Percentiles rank a stretch among this genome's conserved stretches.
Conservation (phyloP, 2,888 invertebrate genomes). For the Ophion ellenae region DNA sequence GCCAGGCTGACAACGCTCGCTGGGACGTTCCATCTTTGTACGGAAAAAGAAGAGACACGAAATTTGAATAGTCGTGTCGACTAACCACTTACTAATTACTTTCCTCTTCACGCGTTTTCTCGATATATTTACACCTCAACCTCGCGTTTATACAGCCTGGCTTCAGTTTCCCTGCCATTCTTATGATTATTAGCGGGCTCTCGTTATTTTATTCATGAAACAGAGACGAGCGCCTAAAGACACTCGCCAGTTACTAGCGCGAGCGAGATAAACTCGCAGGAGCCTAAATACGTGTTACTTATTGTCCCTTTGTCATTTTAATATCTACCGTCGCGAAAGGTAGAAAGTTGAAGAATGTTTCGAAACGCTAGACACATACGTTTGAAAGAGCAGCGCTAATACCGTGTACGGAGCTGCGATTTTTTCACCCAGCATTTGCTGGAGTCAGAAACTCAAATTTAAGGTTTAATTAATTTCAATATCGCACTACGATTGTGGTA, state of each 20-base stretch:
- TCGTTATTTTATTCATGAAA: conserved; percentile 51
- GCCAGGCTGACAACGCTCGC: conserved; percentile 18
- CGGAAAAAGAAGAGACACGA: conserved; percentile 18
- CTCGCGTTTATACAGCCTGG: conserved; percentile 21
- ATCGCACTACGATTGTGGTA: no score
- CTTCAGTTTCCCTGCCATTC: conserved; percentile 51
- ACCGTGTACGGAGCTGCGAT: not conserved
- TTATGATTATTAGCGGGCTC: conserved; percentile 58
- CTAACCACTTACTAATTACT: conserved; percentile 47
- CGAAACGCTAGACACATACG: not conserved
- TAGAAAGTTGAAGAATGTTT: conserved; percentile 28
- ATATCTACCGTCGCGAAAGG: conserved; percentile 43
- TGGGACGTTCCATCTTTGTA: conserved; percentile 42
- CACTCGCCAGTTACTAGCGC: conserved; percentile 24
- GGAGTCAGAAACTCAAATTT: no score
- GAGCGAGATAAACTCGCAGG: conserved; percentile 16
- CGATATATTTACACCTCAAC: conserved; percentile 19
- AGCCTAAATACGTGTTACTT: conserved; percentile 25
- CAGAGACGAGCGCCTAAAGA: conserved; percentile 27
- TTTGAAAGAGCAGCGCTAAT: not conserved
- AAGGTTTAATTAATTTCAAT: no score
- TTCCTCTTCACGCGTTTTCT: conserved; percentile 39
- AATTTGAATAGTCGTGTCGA: conserved; percentile 36
- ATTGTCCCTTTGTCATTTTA: conserved; percentile 43
- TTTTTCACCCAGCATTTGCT: not conserved